Base-by-base conservation (phyloP, 2,888 invertebrate genomes). In the Macaria notata region DNA sequence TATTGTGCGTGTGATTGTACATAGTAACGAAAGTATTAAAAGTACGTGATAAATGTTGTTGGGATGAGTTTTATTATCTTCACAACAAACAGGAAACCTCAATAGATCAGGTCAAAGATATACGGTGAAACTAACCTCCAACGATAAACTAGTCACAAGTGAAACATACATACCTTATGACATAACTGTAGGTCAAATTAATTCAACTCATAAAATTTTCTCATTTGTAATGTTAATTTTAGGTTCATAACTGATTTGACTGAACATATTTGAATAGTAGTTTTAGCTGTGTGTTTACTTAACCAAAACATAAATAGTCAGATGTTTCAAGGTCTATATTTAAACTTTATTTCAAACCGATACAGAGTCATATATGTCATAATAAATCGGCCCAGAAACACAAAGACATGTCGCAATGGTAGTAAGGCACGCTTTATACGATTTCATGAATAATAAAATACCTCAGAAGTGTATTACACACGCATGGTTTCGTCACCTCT, bases 21-120 rank as follows among this genome's bases (percentile, higher is more conserved):
- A 85, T 88, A 88, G 79, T 66, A 78, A 84, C 81, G 75, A 85
- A 85, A 88, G 90, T 90, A 90, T 89, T 88, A 90, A 19, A 85
- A 86, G 78, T 73, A 54, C 65, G 80, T 83, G 82, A 84, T 81
- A 77, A 78, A 76, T 73, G 65, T 61, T 67, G 60, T 65, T 65
- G 55, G 30, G 9, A 61, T 43, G 65, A 42, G 62, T 73, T 73
- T 70, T 60, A 59, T 45, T 45, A 19, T 19, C 19, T 19, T 19
- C 19, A 19, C 19, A 19, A 19, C 19, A 19, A 19, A 19, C 19
- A 19, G 19, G 19, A 19, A 19, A 1, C 19, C 19, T 19, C 2
- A 19, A 19, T 2, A 19, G 19, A 19, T 19, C 19, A 19, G 19
- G 19, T 19, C 19, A 19, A 19, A 19, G 19, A 19, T 19, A 19